Evolutionary conservation across 2,888 invertebrate genomes (phyloP).

Genomic region (Harpalus rufipes): DNA sequence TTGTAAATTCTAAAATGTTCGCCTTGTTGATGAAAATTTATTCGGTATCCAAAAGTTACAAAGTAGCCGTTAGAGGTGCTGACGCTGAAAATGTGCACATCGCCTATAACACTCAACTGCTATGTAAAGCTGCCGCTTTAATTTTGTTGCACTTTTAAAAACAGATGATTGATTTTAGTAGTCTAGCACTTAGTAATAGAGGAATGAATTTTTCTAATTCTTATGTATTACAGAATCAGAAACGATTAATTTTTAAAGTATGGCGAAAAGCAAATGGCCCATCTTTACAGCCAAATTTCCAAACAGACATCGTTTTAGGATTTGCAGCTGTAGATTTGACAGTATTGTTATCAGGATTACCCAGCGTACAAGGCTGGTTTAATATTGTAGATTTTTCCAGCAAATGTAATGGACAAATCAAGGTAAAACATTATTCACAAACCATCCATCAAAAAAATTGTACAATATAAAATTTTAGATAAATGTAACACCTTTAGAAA

Average conservation of each 20-base stretch:
- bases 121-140: too few relatives aligned
- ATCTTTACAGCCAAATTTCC: constrained; percentile 77
- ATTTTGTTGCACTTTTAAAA: too few relatives aligned
- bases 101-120: too few relatives aligned
- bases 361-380: constrained; percentile 81
- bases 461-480: constrained; percentile 73
- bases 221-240: constrained; percentile 77
- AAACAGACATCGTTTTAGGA: constrained; percentile 81
- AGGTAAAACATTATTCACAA: constrained; percentile 75
- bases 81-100: too few relatives aligned
- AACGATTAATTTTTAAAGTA: constrained; percentile 81
- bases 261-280: constrained; percentile 80
- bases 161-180: too few relatives aligned
- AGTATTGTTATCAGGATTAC: constrained; percentile 78
- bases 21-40: too few relatives aligned
- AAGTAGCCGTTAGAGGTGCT: too few relatives aligned
- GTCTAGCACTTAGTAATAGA: too few relatives aligned
- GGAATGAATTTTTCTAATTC: too few relatives aligned
- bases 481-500: constrained; percentile 79
- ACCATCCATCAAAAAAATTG: not conserved
- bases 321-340: constrained; percentile 81
- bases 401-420: constrained; percentile 81
- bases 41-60: too few relatives aligned
- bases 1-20: too few relatives aligned
- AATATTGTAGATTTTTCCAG: constrained; percentile 82